Base-by-base conservation (phyloP, 2,113 vertebrate species). In the Paradisaea rubra region DNA sequence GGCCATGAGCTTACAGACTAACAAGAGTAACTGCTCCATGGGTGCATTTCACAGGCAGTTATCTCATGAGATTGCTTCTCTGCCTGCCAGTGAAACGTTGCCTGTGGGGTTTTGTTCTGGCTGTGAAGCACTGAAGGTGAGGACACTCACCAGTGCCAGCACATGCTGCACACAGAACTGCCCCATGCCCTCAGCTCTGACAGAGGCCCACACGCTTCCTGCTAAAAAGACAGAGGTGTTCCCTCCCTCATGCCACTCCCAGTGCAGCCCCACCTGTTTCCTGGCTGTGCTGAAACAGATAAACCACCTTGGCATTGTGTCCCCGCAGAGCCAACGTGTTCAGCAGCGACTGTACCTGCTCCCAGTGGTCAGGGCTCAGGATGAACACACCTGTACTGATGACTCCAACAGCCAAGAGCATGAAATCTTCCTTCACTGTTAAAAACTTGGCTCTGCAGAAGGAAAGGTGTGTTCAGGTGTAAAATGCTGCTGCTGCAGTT, bases 351-450 rank as follows among this genome's bases (percentile, higher is more conserved):
- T 11, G 86, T 96, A 99, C 99, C 99, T 99, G 97, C 66, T 97
- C 95, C 98, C 98, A 99, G 13, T 95, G 96, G 72, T 87, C 84
- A 16, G 97, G 77, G 77, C 93, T 96, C 50, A 98, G 95, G 91
- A 99, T 97, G 96, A 98, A 99, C n/a, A 98, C 94, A 7, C 98
- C 98, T 24, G 98, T 98, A 39, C 98, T 97, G 82, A 99, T 99
- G 88, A 99, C 97, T 27, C 98, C 98, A 23, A 98, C 98, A 35
- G 98, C 98, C 79, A 99, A 93, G 5, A 99, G 98, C 99, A 99
- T 99, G 92, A 95, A 98, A 96, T 99, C 99, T 96, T 99, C 98
- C 64, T 98, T 99, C 80, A 99, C 99, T 2, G 98, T 93, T 73
- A 98, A 49, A 97, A 99, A 99, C 95, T 98, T 98, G 56, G 97